phyloP scores from a whole-genome alignment of 2,797 vertebrate species.

The Coendou prehensilis region DNA sequence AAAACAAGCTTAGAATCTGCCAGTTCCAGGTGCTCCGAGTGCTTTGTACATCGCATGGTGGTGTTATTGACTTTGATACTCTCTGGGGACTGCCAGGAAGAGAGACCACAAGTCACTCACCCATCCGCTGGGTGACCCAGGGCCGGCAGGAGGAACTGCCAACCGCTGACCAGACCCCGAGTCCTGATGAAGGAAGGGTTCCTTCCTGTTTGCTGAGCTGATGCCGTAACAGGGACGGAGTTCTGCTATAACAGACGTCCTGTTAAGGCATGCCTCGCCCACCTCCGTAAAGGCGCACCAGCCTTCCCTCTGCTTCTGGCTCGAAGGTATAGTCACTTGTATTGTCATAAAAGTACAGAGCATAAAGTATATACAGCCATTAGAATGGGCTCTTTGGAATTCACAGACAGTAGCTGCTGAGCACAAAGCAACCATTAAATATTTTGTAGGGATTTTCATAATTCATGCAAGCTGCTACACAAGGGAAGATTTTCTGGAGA shows the following conservation, averaged over 20 bases:
- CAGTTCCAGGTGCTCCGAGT: background rate
- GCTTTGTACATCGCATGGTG: background rate
- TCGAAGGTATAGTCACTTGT: constrained; percentile 46
- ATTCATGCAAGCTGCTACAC: constrained; percentile 58
- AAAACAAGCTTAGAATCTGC: background rate
- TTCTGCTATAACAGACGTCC: background rate
- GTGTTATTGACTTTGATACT: background rate
- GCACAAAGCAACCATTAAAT: constrained; percentile 60
- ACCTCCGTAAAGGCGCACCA: background rate
- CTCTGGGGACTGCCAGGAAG: background rate
- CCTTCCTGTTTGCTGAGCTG: background rate
- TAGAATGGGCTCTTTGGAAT: constrained; percentile 50
- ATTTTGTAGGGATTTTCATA: constrained; percentile 71
- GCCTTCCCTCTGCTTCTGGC: background rate
- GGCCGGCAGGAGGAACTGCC: background rate
- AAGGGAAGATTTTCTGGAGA: background rate
- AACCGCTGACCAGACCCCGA: background rate
- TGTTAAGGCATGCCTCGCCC: background rate
- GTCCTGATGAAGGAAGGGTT: background rate
- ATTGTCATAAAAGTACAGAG: background rate
- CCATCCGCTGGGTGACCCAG: background rate
- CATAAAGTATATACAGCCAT: background rate
- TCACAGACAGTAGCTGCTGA: background rate
- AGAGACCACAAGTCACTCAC: background rate
- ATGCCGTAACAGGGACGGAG: background rate